Evolutionary conservation across 2,113 vertebrate genomes (phyloP).

Genomic region (Lepus americanus): DNA sequence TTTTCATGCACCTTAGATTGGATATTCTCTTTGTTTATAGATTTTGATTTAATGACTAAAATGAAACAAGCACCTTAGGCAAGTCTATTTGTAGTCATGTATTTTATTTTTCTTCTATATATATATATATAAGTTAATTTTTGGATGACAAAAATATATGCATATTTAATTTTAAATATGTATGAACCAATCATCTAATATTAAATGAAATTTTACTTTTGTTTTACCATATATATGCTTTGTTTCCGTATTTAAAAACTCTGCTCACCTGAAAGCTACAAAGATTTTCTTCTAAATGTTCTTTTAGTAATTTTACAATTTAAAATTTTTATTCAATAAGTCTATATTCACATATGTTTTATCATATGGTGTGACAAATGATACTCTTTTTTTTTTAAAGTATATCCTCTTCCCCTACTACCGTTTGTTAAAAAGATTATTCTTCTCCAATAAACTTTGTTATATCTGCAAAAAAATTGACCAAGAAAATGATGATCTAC

Average conservation of each 20-base stretch:
- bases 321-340: background rate
- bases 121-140: background rate
- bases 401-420: background rate
- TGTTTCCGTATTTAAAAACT: background rate
- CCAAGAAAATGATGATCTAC: background rate
- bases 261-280: background rate
- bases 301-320: background rate
- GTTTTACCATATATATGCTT: background rate
- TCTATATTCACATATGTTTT: background rate
- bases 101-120: background rate
- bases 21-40: background rate
- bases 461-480: background rate
- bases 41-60: background rate
- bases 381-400: background rate
- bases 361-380: background rate
- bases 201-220: background rate
- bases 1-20: background rate
- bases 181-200: background rate
- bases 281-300: background rate
- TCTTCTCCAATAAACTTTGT: background rate
- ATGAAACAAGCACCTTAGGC: background rate
- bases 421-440: background rate
- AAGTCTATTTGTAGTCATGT: background rate
- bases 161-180: background rate
- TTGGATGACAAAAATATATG: background rate